Evolutionary conservation across 2,888 invertebrate species (phyloP), one percentile per base, ranked within the genome.

Genomic region (Physocephala rufipes): DNA sequence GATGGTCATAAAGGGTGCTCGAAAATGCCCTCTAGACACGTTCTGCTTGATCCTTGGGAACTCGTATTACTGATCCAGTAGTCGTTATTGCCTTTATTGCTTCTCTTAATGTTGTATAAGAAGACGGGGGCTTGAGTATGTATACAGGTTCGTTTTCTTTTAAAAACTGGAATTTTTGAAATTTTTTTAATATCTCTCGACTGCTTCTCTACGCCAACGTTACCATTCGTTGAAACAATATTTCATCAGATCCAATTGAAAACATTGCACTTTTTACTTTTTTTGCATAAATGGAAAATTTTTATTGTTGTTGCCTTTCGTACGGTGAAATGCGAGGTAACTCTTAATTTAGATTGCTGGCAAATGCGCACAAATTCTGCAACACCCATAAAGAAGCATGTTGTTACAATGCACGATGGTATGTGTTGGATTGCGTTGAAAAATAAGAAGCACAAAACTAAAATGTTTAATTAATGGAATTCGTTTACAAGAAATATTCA

Each of bases 171-270:
- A n/a, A 47, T 49, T 59, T 49, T 59, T 13, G 30, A 26, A 67
- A 67, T 59, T 67, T 67, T 59, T 67, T 13, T 59, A n/a, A 59
- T 67, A 59, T 59, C 45, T 2, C 67, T 67, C 59, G 67, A 67
- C 59, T 58, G 59, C 61, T 28, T 28, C 47, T 47, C 49, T 21
- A 55, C 66, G 53, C 24, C 55, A 66, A 19, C 67, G 16, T 24
- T n/a, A 19, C 5, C 65, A 28, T n/a, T 30, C 28, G 62, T 7
- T 21, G 67, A 36, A 68, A 36, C 49, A 51, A 62, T 19, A 68
- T 51, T 68, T 68, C 21, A n/a, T 13, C 58, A 58, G 58, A 67
- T 67, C 67, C 55, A 67, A 55, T 67, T 55, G 45, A 67, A 58
- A 67, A 58, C 55, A 58, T 58, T 58, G 2, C 15, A 15, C 16